Base-by-base conservation (phyloP, 1,140 invertebrate species). In the Trichonephila clavipes region DNA sequence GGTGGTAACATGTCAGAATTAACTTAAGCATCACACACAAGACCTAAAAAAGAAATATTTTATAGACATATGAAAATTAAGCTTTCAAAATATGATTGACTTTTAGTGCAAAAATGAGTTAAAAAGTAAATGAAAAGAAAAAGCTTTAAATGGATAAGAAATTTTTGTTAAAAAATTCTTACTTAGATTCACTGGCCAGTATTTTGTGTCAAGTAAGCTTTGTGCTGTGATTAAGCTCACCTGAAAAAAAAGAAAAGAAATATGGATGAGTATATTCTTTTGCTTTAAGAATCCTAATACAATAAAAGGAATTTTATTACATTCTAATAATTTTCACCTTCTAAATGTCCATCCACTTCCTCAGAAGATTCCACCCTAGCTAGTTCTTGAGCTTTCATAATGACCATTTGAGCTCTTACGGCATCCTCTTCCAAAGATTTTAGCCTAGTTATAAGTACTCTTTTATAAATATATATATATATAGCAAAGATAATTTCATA, bases 351-450 rank as follows among this genome's bases (percentile, higher is more conserved):
- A 85, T 83, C 77, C 2, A 72, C 28, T 18, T 85, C 62, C 51
- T 83, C 77, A 19, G 28, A n/a, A 14, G 82, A 83, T 58, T 59
- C 82, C 0, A 72, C 81, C 44, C 28, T 69, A 14, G 77, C 81
- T 51, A 94, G 69, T 21, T 93, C 91, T 61, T 86, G 66, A 12
- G 86, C 94, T 90, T 90, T 92, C 44, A 77, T 72, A 14, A 93
- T 92, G 14, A 94, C 72, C 24, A 92, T 81, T 69, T 94, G 93
- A 61, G 93, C 88, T 72, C 58, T 83, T 8, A 89, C 21, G 14
- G 94, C 89, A 87, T 95, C 94, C 58, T 94, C 94, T 81, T 95
- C 94, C 24, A 95, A 89, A 5, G 94, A 95, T 89, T 95, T 94
- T 18, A 95, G 64, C 40, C 92, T 94, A 28, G 3, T 28, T 51